Conservation (phyloP, 35 echinoderm and acorn worm genomes). For the Apostichopus japonicus region DNA sequence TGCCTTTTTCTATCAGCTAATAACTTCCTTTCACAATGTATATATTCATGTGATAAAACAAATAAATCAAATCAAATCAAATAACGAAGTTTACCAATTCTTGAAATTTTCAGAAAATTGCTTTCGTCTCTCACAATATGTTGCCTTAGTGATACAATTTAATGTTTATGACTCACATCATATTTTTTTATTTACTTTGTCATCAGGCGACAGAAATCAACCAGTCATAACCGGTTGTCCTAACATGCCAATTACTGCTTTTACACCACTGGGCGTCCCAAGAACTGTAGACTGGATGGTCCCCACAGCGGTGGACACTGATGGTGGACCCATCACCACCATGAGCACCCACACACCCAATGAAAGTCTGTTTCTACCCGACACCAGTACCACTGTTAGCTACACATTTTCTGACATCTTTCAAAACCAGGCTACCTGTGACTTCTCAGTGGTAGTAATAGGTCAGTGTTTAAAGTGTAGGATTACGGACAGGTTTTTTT, state of each 20-base stretch:
- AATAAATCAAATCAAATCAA: no score
- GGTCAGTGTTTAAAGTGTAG: slow-evolving; percentile 23
- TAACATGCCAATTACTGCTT: not conserved
- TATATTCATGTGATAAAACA: no score
- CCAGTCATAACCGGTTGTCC: slow-evolving; percentile 30
- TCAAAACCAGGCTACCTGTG: not conserved
- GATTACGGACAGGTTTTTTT: no score
- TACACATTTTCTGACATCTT: slow-evolving; percentile 25
- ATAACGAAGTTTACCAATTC: no score
- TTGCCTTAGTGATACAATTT: no score
- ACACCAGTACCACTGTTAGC: not conserved
- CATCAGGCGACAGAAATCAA: slow-evolving; percentile 4
- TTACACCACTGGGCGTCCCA: slow-evolving; percentile 15
- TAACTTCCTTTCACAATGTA: no score
- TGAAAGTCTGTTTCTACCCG: slow-evolving; percentile 26
- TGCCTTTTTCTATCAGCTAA: no score
- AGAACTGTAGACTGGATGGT: slow-evolving; percentile 29
- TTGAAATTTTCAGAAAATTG: no score
- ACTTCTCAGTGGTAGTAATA: slow-evolving; percentile 12
- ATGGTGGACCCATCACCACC: slow-evolving; percentile 17
- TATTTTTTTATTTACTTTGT: no score
- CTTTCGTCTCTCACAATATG: no score
- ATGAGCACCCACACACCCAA: slow-evolving; percentile 10
- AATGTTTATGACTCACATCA: no score
- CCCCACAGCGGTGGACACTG: not conserved